Conservation (phyloP, 2,888 invertebrate species). For the Drosophila falleni region DNA sequence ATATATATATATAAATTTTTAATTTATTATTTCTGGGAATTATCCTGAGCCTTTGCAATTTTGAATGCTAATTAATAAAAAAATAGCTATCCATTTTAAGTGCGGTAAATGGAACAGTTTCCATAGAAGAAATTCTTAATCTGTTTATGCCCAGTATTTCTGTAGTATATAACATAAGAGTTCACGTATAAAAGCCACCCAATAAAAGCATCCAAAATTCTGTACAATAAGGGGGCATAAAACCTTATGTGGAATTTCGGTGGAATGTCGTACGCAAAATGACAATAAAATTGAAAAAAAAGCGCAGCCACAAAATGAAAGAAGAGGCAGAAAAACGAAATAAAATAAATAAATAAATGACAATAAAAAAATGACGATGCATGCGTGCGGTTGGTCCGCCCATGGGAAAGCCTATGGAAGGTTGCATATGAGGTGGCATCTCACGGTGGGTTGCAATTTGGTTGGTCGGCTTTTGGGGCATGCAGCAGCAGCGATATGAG, state of each 20-base stretch:
- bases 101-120: no score
- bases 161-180: background rate
- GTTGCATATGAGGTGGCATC: slow-evolving; percentile 5
- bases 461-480: slow-evolving; percentile 48
- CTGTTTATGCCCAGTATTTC: background rate
- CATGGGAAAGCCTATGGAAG: slow-evolving; percentile 30
- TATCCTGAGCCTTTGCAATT: no score
- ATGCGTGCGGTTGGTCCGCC: slow-evolving; percentile 52
- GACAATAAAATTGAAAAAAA: slow-evolving; percentile 69
- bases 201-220: background rate
- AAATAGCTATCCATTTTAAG: no score
- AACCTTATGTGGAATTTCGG: slow-evolving; percentile 17
- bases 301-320: slow-evolving; percentile 28
- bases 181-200: slow-evolving; percentile 4
- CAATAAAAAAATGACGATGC: slow-evolving; percentile 36
- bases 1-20: no score
- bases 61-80: no score
- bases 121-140: no score
- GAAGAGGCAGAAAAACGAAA: slow-evolving; percentile 4
- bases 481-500: slow-evolving; percentile 21
- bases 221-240: slow-evolving; percentile 10
- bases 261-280: slow-evolving; percentile 66
- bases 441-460: slow-evolving; percentile 58
- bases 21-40: no score
- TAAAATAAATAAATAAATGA: slow-evolving; percentile 40